Base-by-base conservation (phyloP, 2,888 invertebrate genomes). In the Ganaspis brasiliensis region DNA sequence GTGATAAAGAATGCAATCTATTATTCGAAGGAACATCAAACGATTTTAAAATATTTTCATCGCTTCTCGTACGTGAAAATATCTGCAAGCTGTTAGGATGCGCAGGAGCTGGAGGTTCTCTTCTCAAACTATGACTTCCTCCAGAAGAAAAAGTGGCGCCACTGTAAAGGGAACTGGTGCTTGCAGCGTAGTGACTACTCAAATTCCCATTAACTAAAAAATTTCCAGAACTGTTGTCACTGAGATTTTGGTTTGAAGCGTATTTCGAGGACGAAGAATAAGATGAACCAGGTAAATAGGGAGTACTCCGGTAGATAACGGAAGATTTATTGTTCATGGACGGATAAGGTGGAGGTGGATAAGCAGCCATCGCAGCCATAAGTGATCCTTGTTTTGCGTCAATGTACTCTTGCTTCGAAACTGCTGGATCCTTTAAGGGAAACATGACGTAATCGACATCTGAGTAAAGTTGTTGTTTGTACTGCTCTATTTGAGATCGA, bases 401-500 rank as follows among this genome's bases (percentile, higher is more conserved):
- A 83, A 97, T 93, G 91, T 98, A 98, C 89, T 98, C 97, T 90
- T 97, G 97, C 89, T 97, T 97, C 81, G 97, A 97, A 61, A 97
- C 94, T 0, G 96, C 95, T 10, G 97, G 97, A 91, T 98, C 97
- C 92, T 97, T 97, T 79, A 97, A 91, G 0, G 97, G 97, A 88
- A 97, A 98, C 90, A 97, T 97, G 8, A 98, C 97, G 88, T 97
- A 98, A 91, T 98, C 97, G 2, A 97, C 97, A 88, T 98, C 97
- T 79, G 97, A 97, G 87, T 97, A 97, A 75, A 98, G 93, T 89
- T 97, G 97, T 87, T 97, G 97, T 86, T 97, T 96, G 87, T 97
- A 98, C 87, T 97, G 95, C 81, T 97, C 96, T 79, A 97, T 95
- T 88, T 97, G 97, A 26, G 95, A 95, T 19, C 95, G 92, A 0